Evolutionary conservation across 1,140 invertebrate species (phyloP).

Genomic region (Drosophila elegans): DNA sequence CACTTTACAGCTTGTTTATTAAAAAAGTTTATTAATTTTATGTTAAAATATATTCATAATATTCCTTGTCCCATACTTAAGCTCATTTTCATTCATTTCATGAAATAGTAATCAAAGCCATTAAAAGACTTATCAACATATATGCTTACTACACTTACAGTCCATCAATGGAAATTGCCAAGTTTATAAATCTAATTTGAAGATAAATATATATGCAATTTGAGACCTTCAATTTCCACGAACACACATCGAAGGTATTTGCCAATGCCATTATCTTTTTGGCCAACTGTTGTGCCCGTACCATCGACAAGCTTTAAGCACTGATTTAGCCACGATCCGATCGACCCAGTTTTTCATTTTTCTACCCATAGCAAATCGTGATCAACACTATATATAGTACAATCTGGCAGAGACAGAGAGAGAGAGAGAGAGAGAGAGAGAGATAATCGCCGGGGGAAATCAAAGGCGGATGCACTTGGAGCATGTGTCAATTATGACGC

Average conservation of each 20-base stretch:
- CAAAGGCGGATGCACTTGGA: conserved; percentile 74
- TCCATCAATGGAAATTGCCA: too few relatives aligned
- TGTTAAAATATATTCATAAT: too few relatives aligned
- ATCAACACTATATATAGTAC: conserved; percentile 18
- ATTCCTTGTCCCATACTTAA: too few relatives aligned
- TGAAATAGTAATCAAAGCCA: not conserved
- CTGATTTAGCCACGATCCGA: conserved; percentile 33
- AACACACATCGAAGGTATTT: not conserved
- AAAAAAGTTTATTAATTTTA: too few relatives aligned
- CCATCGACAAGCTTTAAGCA: not conserved
- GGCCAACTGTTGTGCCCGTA: not conserved
- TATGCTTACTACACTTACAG: too few relatives aligned
- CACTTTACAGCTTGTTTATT: too few relatives aligned
- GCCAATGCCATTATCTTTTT: conserved; percentile 32
- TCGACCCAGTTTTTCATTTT: conserved; percentile 56
- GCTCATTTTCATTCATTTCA: not conserved
- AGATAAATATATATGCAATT: not conserved
- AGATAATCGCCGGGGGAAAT: conserved; percentile 22
- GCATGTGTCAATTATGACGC: conserved; percentile 82
- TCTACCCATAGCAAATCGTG: conserved; percentile 44
- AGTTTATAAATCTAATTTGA: too few relatives aligned
- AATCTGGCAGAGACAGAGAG: conserved; percentile 1
- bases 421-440: not conserved
- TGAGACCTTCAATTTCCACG: not conserved
- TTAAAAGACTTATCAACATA: too few relatives aligned